These are phyloP conservation scores for Epistrophe grossulariae DNA, from an alignment of 2,888 invertebrate species.

Conservation along the genomic window DNA sequence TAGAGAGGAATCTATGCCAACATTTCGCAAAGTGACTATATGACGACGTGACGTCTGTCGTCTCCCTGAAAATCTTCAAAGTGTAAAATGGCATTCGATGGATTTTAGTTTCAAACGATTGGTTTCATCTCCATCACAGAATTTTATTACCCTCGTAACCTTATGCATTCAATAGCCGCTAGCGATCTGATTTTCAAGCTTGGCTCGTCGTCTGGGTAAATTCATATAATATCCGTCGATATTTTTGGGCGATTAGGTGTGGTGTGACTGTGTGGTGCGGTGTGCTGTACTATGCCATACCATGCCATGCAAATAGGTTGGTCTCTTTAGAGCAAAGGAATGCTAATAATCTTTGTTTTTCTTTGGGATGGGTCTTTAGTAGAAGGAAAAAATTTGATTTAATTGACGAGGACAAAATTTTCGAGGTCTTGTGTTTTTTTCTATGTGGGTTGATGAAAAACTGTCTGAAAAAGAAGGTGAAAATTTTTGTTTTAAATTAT, in stretches of 20 bases:
- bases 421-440: constrained; percentile 5
- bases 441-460: neutral
- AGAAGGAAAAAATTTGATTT: constrained; percentile 17
- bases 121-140: constrained; percentile 68
- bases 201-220: constrained; percentile 20
- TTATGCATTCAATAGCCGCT: constrained; percentile 73
- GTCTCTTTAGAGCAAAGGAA: constrained; percentile 49
- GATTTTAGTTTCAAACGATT: constrained; percentile 48
- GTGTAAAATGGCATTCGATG: constrained; percentile 58
- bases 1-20: constrained; percentile 34
- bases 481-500: neutral
- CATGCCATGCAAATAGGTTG: constrained; percentile 48
- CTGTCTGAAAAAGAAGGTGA: neutral
- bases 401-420: constrained; percentile 10
- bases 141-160: constrained; percentile 75
- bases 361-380: constrained; percentile 50
- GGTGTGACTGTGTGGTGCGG: constrained; percentile 34
- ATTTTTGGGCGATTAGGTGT: constrained; percentile 64
- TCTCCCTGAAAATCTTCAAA: neutral
- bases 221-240: constrained; percentile 55
- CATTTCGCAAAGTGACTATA: neutral
- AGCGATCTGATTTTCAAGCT: constrained; percentile 69
- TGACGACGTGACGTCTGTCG: constrained; percentile 43
- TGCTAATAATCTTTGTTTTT: constrained; percentile 56
- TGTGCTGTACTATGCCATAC: constrained; percentile 1